Evolutionary conservation across 2,888 invertebrate species (phyloP).

Genomic region (Achlya flavicornis): DNA sequence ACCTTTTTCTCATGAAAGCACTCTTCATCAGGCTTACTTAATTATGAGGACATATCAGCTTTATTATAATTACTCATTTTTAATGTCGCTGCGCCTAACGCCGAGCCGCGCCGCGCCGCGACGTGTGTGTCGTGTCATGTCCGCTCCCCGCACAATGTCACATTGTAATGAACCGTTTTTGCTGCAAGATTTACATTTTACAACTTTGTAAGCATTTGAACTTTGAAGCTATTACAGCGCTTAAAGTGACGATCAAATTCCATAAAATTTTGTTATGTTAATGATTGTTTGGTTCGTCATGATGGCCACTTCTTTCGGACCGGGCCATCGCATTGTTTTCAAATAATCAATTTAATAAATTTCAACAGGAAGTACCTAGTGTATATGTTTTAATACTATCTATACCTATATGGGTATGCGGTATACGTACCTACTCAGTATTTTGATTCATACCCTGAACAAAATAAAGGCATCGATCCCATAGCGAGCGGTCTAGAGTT

Average conservation of each 20-base stretch:
- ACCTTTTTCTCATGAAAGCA: conserved; percentile 57
- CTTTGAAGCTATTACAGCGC: neutral
- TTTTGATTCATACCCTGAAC: too few species aligned
- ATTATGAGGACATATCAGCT: conserved; percentile 81
- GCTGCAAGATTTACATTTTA: conserved; percentile 33
- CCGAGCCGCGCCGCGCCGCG: conserved; percentile 37
- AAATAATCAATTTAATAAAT: too few species aligned
- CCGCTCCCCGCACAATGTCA: conserved; percentile 3
- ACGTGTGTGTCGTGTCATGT: neutral
- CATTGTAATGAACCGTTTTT: conserved; percentile 19
- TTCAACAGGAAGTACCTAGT: too few species aligned
- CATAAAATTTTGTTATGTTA: too few species aligned
- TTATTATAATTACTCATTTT: conserved; percentile 83
- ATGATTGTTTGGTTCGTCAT: neutral
- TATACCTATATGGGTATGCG: too few species aligned
- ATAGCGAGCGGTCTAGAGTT: too few species aligned
- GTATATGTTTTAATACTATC: too few species aligned
- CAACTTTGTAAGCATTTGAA: conserved; percentile 9
- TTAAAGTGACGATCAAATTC: neutral
- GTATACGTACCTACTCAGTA: too few species aligned
- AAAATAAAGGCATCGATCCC: too few species aligned
- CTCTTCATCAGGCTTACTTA: conserved; percentile 82
- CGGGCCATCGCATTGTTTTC: too few species aligned
- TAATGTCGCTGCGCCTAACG: conserved; percentile 77
- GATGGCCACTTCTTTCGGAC: neutral